Evolutionary conservation across 2,888 invertebrate genomes (phyloP).

Genomic region (Neoscelio sp.): DNA sequence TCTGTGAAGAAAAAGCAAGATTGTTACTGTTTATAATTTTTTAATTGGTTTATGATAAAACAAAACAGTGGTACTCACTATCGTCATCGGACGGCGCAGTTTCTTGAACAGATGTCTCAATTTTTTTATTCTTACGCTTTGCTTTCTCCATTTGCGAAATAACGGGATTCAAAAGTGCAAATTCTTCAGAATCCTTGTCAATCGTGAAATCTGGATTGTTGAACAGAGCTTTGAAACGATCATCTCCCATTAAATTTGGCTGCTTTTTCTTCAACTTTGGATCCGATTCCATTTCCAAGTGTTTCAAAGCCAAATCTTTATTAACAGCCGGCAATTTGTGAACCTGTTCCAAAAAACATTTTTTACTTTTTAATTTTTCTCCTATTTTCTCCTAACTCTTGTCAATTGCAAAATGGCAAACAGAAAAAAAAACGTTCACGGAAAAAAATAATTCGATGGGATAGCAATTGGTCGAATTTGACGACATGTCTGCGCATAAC

Average conservation of each 20-base stretch:
- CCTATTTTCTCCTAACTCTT: too few relatives aligned
- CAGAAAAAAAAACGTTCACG: too few relatives aligned
- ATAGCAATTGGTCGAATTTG: too few relatives aligned
- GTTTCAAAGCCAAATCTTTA: conserved; percentile 93
- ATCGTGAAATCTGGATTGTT: conserved; percentile 96
- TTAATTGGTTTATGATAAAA: conserved; percentile 76
- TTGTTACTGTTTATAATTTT: background rate
- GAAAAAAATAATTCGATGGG: too few relatives aligned
- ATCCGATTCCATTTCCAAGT: conserved; percentile 87
- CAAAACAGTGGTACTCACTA: conserved; percentile 71
- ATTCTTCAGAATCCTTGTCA: conserved; percentile 94
- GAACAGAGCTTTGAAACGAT: conserved; percentile 95
- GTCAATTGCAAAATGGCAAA: too few relatives aligned
- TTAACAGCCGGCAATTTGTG: conserved; percentile 95
- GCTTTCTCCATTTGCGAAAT: conserved; percentile 91
- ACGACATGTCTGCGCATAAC: too few relatives aligned
- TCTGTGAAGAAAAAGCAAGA: conserved; percentile 59
- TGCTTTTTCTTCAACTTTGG: conserved; percentile 85
- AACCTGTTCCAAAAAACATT: conserved; percentile 76
- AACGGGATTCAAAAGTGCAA: conserved; percentile 93
- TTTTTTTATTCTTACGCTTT: conserved; percentile 86
- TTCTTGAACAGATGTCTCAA: conserved; percentile 80
- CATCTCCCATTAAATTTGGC: conserved; percentile 90
- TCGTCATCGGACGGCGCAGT: conserved; percentile 84
- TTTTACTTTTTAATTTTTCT: too few relatives aligned